phyloP scores from a whole-genome alignment of 2,888 invertebrate genomes.

The Dryococelus australis region DNA sequence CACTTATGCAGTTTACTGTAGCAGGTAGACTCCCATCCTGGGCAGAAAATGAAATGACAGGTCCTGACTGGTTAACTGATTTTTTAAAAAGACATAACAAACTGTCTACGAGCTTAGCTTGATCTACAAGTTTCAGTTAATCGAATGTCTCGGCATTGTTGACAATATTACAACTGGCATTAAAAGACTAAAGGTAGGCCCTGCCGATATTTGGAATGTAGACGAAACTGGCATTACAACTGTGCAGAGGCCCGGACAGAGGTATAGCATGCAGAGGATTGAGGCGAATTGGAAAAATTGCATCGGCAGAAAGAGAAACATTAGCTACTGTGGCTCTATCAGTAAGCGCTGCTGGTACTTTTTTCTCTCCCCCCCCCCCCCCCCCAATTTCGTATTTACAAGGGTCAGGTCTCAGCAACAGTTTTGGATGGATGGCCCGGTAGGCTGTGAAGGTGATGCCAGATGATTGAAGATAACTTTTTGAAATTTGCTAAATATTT shows the following conservation, averaged over 20 bases:
- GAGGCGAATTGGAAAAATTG: background rate
- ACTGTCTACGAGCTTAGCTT: conserved; percentile 51
- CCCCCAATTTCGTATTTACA: background rate
- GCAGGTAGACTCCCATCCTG: no score
- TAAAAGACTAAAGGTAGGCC: conserved; percentile 19
- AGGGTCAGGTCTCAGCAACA: background rate
- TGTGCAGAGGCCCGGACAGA: conserved; percentile 29
- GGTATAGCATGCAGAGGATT: background rate
- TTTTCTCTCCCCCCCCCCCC: no score
- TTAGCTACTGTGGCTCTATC: conserved; percentile 46
- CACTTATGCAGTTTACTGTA: no score
- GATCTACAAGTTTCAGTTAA: conserved; percentile 50
- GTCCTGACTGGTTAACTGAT: conserved; percentile 51
- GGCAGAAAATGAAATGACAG: conserved; percentile 48
- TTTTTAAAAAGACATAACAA: conserved; percentile 50
- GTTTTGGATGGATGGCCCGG: background rate
- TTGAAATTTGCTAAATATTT: background rate
- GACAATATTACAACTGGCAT: conserved; percentile 33
- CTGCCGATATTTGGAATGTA: conserved; percentile 31
- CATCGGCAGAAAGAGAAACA: conserved; percentile 46
- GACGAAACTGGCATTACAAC: conserved; percentile 37
- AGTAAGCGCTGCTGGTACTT: background rate
- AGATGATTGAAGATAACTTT: no score
- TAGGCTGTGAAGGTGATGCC: background rate
- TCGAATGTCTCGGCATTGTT: conserved; percentile 62